These are phyloP conservation scores for Gymnarchus niloticus DNA, from an alignment of 2,113 vertebrate species.

Conservation along the genomic window DNA sequence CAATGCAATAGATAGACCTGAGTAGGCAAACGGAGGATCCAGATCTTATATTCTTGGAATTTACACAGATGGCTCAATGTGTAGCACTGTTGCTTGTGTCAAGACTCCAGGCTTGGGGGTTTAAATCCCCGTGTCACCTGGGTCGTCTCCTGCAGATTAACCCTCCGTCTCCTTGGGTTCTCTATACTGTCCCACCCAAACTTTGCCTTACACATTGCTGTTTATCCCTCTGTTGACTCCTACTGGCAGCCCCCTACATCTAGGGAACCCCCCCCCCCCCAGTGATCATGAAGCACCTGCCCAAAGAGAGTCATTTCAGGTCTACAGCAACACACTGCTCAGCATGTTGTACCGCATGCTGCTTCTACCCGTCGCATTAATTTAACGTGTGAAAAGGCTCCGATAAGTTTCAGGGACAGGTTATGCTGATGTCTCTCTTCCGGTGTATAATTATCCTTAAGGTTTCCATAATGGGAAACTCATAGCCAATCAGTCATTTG, in stretches of 20 bases:
- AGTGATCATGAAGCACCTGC: not conserved
- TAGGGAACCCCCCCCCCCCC: too few relatives aligned
- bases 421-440: not conserved
- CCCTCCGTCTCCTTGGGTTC: too few relatives aligned
- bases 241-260: too few relatives aligned
- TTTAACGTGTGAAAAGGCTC: not conserved
- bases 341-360: not conserved
- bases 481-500: not conserved
- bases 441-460: not conserved
- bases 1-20: not conserved
- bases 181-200: too few relatives aligned
- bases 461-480: slow-evolving; percentile 1
- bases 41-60: not conserved
- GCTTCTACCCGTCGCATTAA: not conserved
- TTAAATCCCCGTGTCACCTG: too few relatives aligned
- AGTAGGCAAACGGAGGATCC: not conserved
- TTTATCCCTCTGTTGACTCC: too few relatives aligned
- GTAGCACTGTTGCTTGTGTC: too few relatives aligned
- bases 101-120: too few relatives aligned
- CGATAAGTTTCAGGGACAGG: not conserved
- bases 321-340: not conserved
- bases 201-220: too few relatives aligned
- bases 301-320: not conserved
- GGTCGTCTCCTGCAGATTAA: too few relatives aligned
- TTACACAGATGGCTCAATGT: too few relatives aligned